Conservation (phyloP, 2,113 vertebrate genomes). For the Bungarus multicinctus region DNA sequence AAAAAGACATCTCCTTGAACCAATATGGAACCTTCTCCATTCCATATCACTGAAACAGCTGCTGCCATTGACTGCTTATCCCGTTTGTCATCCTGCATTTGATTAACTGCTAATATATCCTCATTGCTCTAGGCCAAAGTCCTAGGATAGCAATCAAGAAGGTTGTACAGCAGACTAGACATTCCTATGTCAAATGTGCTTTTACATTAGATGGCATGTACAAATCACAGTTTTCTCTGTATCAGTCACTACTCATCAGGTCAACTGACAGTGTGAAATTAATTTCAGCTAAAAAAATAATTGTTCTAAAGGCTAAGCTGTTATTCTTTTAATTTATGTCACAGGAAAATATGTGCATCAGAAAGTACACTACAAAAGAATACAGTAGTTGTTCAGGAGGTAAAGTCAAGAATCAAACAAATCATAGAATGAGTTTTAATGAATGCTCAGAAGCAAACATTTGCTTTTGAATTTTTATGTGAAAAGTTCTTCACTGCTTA, state of each 20-base stretch:
- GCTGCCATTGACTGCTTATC: not conserved
- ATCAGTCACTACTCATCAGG: not conserved
- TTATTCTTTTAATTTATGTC: constrained; percentile 16
- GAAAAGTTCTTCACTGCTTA: not conserved
- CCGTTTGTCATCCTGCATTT: not conserved
- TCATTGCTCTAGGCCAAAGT: not conserved
- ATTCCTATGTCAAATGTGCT: not conserved
- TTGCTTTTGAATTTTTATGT: not conserved
- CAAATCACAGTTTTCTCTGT: not conserved
- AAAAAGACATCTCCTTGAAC: not conserved
- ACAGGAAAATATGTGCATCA: constrained; percentile 17
- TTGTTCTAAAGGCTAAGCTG: not conserved
- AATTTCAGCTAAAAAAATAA: not conserved
- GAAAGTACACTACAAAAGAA: not conserved
- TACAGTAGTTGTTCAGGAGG: not conserved
- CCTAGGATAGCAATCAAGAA: not conserved
- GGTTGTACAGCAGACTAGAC: too few relatives aligned
- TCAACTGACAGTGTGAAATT: not conserved
- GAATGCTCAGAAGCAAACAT: not conserved
- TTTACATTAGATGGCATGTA: not conserved
- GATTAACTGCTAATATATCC: not conserved
- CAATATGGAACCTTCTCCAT: not conserved
- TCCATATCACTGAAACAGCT: not conserved
- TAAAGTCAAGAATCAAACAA: not conserved
- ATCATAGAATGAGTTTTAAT: not conserved